phyloP scores from a whole-genome alignment of 2,113 vertebrate species.

The Murina feae region DNA sequence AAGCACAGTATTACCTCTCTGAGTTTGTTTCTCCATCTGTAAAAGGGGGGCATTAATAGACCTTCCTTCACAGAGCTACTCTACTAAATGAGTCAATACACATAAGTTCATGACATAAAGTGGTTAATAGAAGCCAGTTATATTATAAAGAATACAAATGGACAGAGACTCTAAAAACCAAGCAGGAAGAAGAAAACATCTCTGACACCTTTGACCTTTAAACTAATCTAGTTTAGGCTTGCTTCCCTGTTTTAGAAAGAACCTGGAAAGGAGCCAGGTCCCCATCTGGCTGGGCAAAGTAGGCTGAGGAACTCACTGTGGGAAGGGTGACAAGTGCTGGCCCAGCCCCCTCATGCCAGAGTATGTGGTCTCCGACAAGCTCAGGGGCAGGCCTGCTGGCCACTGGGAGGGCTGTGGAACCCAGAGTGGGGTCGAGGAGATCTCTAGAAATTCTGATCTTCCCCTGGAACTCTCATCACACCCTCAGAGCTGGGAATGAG shows the following conservation, averaged over 20 bases:
- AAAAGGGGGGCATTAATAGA: background rate
- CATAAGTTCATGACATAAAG: background rate
- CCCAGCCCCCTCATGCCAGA: background rate
- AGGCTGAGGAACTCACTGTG: background rate
- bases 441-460: background rate
- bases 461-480: background rate
- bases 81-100: background rate
- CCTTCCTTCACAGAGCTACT: background rate
- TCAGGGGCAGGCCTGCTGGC: background rate
- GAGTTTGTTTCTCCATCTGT: background rate
- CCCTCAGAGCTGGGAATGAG: background rate
- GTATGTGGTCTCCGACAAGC: background rate
- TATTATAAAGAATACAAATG: background rate
- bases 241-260: background rate
- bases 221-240: background rate
- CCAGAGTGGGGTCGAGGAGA: background rate
- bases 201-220: background rate
- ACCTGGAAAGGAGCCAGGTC: background rate
- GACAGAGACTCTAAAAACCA: background rate
- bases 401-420: background rate
- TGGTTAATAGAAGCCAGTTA: background rate
- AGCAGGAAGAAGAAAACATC: background rate
- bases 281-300: background rate
- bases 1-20: background rate
- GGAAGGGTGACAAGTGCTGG: background rate